phyloP scores from a whole-genome alignment of 2,797 vertebrate species.

The Myotis pilosus region DNA sequence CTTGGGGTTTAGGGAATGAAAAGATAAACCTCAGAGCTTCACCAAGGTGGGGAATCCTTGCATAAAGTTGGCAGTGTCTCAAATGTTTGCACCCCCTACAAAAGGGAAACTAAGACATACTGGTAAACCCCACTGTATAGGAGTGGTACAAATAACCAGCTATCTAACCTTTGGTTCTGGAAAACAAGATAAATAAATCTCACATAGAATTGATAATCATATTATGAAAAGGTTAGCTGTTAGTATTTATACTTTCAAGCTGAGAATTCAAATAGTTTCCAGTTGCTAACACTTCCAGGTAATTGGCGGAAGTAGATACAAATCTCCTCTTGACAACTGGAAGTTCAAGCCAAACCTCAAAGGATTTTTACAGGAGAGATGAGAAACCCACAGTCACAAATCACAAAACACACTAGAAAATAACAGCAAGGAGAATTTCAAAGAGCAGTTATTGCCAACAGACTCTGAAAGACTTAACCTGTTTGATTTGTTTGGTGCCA shows the following conservation, averaged over 20 bases:
- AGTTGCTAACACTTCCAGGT: not conserved
- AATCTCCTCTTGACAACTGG: not conserved
- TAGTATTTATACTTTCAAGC: not conserved
- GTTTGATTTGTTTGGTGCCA: not conserved
- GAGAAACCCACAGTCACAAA: not conserved
- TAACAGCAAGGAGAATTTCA: not conserved
- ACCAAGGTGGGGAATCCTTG: not conserved
- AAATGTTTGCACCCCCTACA: not conserved
- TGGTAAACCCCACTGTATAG: not conserved
- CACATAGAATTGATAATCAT: not conserved
- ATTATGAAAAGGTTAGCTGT: not conserved
- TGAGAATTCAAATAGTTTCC: slow-evolving; percentile 1
- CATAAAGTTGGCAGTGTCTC: not conserved
- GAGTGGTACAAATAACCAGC: not conserved
- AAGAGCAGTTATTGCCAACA: not conserved
- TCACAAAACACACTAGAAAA: not conserved
- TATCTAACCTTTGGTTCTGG: not conserved
- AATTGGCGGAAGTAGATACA: not conserved
- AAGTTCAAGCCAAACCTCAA: not conserved
- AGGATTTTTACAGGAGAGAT: not conserved
- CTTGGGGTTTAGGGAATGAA: not conserved
- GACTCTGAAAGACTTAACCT: not conserved
- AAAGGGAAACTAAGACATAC: not conserved
- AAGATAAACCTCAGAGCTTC: not conserved
- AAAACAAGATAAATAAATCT: not conserved